Percentiles rank a stretch among this genome's conserved stretches.
Conservation (phyloP, 64 coral and sea anemone genomes). For the Dendrophyllia cribrosa region DNA sequence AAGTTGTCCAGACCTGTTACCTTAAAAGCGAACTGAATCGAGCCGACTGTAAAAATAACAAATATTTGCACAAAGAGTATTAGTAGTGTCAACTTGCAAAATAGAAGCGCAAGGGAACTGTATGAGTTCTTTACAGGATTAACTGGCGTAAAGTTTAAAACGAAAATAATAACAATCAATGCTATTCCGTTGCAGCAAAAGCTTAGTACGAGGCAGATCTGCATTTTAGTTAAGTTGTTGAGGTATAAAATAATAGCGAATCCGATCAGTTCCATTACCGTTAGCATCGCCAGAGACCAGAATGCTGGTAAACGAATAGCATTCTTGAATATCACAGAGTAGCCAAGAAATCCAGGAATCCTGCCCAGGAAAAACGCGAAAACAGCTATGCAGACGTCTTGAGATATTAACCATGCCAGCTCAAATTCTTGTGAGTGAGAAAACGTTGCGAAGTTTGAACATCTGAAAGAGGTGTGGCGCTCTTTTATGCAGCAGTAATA, state of each 20-base stretch:
- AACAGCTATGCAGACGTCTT: neutral
- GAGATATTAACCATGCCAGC: constrained; percentile 18
- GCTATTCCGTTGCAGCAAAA: constrained; percentile 18
- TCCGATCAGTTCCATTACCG: neutral
- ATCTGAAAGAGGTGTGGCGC: constrained; percentile 6
- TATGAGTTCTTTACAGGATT: neutral
- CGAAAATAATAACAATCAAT: neutral
- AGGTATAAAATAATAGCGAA: constrained; percentile 19
- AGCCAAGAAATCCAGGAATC: constrained; percentile 10
- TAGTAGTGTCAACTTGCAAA: constrained; percentile 13
- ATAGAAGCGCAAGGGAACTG: neutral
- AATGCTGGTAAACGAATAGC: constrained; percentile 27
- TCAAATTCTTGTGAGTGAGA: constrained; percentile 30
- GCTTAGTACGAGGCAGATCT: neutral
- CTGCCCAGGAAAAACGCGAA: neutral
- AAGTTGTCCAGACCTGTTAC: constrained; percentile 51
- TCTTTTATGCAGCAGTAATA: constrained; percentile 41
- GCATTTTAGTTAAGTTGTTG: neutral
- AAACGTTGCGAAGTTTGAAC: neutral
- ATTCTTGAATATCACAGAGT: neutral
- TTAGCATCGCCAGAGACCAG: constrained; percentile 12
- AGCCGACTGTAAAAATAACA: constrained; percentile 27
- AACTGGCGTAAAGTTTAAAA: constrained; percentile 40
- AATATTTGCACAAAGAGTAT: constrained; percentile 32
- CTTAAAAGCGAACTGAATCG: constrained; percentile 60